Evolutionary conservation across 1,140 invertebrate genomes (phyloP).

Genomic region (Drosophila teissieri): DNA sequence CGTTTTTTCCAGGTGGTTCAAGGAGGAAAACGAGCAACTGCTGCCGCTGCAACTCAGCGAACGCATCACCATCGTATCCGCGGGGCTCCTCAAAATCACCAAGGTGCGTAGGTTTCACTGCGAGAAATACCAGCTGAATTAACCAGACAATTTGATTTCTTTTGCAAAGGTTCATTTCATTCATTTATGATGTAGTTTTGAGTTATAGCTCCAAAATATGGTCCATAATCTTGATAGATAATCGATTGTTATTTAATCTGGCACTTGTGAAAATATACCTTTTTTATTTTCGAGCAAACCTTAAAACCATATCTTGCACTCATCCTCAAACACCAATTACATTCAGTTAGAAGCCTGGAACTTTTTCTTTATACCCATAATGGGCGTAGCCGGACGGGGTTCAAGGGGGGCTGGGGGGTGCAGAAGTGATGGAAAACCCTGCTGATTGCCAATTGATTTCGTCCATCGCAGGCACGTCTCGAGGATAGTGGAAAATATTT

Average conservation of each 20-base stretch:
- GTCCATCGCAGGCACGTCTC: constrained; percentile 86
- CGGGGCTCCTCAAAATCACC: constrained; percentile 87
- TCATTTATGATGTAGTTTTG: no score
- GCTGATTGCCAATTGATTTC: constrained; percentile 79
- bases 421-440: constrained; percentile 32
- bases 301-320: no score
- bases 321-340: not conserved
- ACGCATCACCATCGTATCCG: constrained; percentile 86
- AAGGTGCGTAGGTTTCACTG: constrained; percentile 84
- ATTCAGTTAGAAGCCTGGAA: not conserved
- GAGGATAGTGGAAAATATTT: constrained; percentile 93
- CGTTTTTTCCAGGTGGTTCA: constrained; percentile 87
- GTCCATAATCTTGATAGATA: not conserved
- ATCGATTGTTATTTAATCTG: no score
- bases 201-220: no score
- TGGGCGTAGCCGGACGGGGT: not conserved
- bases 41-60: constrained; percentile 87
- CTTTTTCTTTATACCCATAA: not conserved
- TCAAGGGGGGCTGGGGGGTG: no score
- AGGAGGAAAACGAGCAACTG: constrained; percentile 88
- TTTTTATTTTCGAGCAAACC: no score
- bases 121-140: not conserved
- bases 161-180: no score
- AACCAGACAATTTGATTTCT: no score
- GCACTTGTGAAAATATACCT: no score